Evolutionary conservation across 2,888 invertebrate genomes (phyloP).

Genomic region (Melanostoma scalare): DNA sequence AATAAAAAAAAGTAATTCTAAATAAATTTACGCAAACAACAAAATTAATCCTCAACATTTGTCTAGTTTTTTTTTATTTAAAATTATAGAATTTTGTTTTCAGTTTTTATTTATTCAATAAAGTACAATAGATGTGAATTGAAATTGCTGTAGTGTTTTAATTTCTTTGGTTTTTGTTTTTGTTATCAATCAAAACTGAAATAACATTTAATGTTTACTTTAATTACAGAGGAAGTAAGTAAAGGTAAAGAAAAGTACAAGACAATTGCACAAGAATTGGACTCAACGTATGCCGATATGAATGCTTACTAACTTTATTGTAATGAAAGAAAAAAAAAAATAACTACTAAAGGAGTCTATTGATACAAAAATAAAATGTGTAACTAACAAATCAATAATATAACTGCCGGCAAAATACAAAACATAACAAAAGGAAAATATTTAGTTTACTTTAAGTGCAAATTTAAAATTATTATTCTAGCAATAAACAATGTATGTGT

Average conservation of each 20-base stretch:
- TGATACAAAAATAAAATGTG: too few species aligned
- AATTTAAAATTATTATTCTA: conserved; percentile 31
- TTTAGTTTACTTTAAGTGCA: conserved; percentile 48
- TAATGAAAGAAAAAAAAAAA: conserved; percentile 83
- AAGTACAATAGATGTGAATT: conserved; percentile 61
- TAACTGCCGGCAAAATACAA: conserved; percentile 63
- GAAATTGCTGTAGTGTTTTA: conserved; percentile 28
- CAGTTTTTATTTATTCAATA: conserved; percentile 73
- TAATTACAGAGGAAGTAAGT: conserved; percentile 90
- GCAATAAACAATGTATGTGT: conserved; percentile 31
- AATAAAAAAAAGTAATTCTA: conserved; percentile 12
- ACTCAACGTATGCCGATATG: conserved; percentile 97
- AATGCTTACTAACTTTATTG: conserved; percentile 83
- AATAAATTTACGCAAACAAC: conserved; percentile 64
- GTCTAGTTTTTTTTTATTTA: conserved; percentile 45
- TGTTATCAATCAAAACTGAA: conserved; percentile 32
- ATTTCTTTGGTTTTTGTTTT: conserved; percentile 40
- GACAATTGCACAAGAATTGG: conserved; percentile 98
- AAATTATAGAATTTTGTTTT: conserved; percentile 66
- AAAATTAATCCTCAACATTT: conserved; percentile 55
- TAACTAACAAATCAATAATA: conserved; percentile 53
- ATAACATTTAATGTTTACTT: background rate
- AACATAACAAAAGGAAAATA: conserved; percentile 21
- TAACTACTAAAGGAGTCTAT: conserved; percentile 80
- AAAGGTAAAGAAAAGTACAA: conserved; percentile 98